Evolutionary conservation across 2,113 vertebrate genomes (phyloP).

Genomic region (Hemicordylus capensis): DNA sequence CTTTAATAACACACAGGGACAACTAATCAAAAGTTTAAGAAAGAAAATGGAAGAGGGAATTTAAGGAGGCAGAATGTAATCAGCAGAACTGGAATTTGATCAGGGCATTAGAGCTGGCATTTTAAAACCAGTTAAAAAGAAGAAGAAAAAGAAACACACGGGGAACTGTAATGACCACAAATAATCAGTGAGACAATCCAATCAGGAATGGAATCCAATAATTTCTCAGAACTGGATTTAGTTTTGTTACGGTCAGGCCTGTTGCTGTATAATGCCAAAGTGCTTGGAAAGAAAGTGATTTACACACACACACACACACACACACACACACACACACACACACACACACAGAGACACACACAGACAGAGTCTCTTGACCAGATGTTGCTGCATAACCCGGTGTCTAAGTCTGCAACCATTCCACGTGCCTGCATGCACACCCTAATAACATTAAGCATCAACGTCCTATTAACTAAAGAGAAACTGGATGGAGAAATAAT

Average conservation of each 20-base stretch:
- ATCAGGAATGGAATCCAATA: background rate
- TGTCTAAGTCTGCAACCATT: conserved; percentile 21
- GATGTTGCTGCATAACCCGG: conserved; percentile 14
- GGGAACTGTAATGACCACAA: background rate
- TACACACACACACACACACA: too few species aligned
- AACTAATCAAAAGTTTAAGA: conserved; percentile 5
- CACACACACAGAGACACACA: too few species aligned
- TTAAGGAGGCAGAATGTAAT: background rate
- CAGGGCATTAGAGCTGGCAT: conserved; percentile 13
- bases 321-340: too few species aligned
- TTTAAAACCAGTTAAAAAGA: background rate
- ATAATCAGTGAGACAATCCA: background rate
- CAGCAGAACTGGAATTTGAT: background rate
- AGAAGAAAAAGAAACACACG: background rate
- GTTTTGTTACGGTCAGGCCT: background rate
- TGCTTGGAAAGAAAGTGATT: conserved; percentile 1
- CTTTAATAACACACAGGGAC: background rate
- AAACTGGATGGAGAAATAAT: conserved; percentile 71
- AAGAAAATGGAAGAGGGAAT: background rate
- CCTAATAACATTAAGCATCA: conserved; percentile 64
- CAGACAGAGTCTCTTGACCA: conserved; percentile 2
- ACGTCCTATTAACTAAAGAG: conserved; percentile 63
- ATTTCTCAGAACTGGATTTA: conserved; percentile 12
- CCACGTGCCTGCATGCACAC: conserved; percentile 25
- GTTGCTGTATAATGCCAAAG: background rate